A percentile compares a stretch with the other conserved stretches of the same genome.
Evolutionary conservation across 2,113 vertebrate species (phyloP).

Genomic region (Nothobranchius furzeri): DNA sequence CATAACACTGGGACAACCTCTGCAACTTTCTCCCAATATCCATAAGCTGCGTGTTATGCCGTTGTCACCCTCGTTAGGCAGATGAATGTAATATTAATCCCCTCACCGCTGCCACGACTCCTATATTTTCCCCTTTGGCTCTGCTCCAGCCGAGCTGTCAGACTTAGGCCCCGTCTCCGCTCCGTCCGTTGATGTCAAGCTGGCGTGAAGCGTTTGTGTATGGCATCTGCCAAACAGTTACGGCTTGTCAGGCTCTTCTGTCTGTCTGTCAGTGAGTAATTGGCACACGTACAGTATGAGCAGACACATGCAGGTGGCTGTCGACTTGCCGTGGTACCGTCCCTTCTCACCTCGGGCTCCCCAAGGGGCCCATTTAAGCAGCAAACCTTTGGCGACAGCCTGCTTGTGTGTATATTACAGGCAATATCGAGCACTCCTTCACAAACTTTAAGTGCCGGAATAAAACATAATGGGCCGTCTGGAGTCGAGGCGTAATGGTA

Average conservation of each 20-base stretch:
- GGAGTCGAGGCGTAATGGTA: conserved; percentile 71
- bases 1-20: conserved; percentile 45
- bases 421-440: conserved; percentile 78
- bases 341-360: conserved; percentile 65
- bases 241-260: conserved; percentile 71
- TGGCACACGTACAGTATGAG: conserved; percentile 72
- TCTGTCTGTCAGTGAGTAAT: conserved; percentile 79
- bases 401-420: conserved; percentile 79
- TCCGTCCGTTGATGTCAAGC: conserved; percentile 52
- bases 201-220: conserved; percentile 66
- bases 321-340: conserved; percentile 68
- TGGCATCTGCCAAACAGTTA: conserved; percentile 80
- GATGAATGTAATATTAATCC: conserved; percentile 70
- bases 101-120: conserved; percentile 49
- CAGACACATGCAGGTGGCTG: conserved; percentile 78
- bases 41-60: conserved; percentile 55
- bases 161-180: conserved; percentile 54
- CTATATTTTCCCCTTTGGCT: conserved; percentile 68
- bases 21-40: conserved; percentile 62
- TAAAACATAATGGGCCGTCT: conserved; percentile 85
- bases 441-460: conserved; percentile 79
- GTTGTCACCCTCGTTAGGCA: conserved; percentile 62
- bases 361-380: conserved; percentile 76
- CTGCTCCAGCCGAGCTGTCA: conserved; percentile 74
- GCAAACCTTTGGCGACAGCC: conserved; percentile 65